phyloP scores from a whole-genome alignment of 2,113 vertebrate species.

The Panurus biarmicus region DNA sequence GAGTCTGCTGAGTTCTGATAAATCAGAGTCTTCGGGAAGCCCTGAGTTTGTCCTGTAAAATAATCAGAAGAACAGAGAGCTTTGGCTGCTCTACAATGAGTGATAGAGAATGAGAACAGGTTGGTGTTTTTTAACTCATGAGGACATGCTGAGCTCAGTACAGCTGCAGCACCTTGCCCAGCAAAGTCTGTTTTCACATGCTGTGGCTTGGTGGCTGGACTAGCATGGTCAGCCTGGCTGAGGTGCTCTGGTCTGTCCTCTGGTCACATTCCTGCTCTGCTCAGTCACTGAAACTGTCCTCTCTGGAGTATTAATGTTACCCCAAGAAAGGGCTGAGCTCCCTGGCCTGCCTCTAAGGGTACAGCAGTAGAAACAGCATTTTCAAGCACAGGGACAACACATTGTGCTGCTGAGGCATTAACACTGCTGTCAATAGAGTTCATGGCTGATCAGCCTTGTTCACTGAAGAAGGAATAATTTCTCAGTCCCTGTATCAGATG shows the following conservation, averaged over 20 bases:
- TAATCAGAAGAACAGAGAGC: neutral
- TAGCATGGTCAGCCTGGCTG: neutral
- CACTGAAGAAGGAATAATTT: neutral
- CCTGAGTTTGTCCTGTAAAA: neutral
- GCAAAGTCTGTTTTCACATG: neutral
- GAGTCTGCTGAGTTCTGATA: neutral
- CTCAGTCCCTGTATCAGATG: neutral
- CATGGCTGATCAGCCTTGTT: neutral
- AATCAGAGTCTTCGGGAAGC: neutral
- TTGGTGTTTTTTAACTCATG: neutral
- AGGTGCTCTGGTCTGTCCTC: neutral
- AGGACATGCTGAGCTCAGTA: neutral
- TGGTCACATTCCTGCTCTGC: neutral
- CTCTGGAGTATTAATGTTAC: neutral
- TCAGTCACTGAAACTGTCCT: neutral
- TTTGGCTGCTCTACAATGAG: neutral
- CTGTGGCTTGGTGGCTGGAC: neutral
- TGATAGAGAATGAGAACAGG: neutral
- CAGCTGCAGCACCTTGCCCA: neutral
- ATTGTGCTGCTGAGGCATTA: neutral
- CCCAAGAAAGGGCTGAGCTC: neutral
- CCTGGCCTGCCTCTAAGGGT: neutral
- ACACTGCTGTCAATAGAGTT: neutral
- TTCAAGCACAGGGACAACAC: neutral
- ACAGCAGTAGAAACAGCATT: neutral